A percentile compares a stretch with the other conserved stretches of the same genome.
phyloP scores from a whole-genome alignment of 2,113 vertebrate genomes.

The Chloroceryle aenea region DNA sequence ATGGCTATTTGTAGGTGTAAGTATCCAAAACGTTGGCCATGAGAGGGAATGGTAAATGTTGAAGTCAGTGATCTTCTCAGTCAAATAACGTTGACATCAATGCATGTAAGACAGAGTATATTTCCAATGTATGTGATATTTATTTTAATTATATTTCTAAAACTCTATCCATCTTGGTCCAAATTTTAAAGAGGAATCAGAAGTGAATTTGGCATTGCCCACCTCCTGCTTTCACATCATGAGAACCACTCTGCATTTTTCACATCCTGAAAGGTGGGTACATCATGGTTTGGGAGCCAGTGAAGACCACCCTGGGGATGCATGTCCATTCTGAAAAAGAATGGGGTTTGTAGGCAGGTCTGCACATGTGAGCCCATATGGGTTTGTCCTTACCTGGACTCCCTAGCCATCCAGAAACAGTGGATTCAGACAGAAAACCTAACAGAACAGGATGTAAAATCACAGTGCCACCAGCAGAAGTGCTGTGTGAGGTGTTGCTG shows the following conservation, averaged over 20 bases:
- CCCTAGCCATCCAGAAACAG: not conserved
- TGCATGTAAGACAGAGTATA: not conserved
- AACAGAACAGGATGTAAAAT: not conserved
- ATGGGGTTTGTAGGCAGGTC: not conserved
- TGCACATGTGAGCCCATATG: accelerated
- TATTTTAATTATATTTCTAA: not conserved
- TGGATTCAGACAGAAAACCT: not conserved
- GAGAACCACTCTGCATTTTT: not conserved
- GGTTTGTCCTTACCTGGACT: not conserved
- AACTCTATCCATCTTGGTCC: not conserved
- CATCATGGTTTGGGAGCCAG: not conserved
- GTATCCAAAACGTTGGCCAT: not conserved
- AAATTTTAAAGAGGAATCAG: not conserved
- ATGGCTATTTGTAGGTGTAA: not conserved
- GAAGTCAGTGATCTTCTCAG: not conserved
- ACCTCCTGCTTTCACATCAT: not conserved
- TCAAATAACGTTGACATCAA: not conserved
- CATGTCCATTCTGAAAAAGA: not conserved
- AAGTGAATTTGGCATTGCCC: not conserved
- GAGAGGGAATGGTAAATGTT: not conserved
- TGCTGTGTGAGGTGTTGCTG: not conserved
- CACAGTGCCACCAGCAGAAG: not conserved
- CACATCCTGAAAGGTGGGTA: not conserved
- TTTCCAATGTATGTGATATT: not conserved
- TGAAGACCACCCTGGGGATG: not conserved